Percentiles rank a stretch among this genome's conserved stretches.
phyloP scores from a whole-genome alignment of 2,113 vertebrate species.

The Euleptes europaea region DNA sequence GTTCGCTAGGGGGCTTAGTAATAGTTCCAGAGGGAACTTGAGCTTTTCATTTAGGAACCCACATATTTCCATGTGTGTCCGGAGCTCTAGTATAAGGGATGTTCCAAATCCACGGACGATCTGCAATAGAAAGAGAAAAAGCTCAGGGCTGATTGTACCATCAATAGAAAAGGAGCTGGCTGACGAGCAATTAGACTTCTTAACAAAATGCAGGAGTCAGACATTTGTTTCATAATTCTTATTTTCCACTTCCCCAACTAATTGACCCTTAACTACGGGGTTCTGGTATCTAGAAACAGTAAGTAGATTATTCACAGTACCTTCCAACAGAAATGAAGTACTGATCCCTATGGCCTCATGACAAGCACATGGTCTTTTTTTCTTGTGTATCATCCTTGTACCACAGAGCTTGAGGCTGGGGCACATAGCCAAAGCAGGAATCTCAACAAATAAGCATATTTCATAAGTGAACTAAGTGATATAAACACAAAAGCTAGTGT shows the following conservation, averaged over 20 bases:
- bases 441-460: background rate
- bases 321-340: background rate
- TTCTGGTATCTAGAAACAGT: background rate
- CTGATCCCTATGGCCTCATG: background rate
- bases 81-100: conserved; percentile 89
- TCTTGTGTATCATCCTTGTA: background rate
- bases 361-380: background rate
- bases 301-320: background rate
- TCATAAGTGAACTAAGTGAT: background rate
- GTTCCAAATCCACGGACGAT: conserved; percentile 97
- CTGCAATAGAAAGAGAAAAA: conserved; percentile 70
- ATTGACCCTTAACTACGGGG: background rate
- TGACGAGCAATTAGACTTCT: background rate
- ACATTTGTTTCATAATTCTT: background rate
- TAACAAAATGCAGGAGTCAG: background rate
- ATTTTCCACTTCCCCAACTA: background rate
- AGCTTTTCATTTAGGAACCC: conserved; percentile 87
- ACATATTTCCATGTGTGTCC: conserved; percentile 94
- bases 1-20: background rate
- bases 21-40: background rate
- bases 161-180: background rate
- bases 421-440: background rate
- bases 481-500: background rate
- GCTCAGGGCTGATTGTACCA: background rate
- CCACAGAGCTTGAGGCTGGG: no score